phyloP scores from a whole-genome alignment of 2,113 vertebrate species.

The Pipa parva region DNA sequence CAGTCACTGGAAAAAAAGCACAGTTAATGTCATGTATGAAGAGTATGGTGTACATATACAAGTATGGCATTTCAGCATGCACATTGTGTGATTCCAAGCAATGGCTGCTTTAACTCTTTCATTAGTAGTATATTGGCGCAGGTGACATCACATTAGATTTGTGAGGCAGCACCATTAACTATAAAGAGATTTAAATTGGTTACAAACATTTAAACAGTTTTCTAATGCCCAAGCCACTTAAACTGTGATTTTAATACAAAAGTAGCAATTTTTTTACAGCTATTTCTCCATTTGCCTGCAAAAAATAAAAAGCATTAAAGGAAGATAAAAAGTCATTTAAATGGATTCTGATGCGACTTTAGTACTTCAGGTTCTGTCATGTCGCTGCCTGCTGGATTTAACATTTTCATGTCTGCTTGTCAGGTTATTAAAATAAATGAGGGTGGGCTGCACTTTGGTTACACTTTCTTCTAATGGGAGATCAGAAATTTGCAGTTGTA shows the following conservation, averaged over 20 bases:
- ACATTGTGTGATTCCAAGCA: too few relatives aligned
- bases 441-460: slow-evolving; percentile 73
- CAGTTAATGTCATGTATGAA: too few relatives aligned
- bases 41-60: too few relatives aligned
- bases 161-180: too few relatives aligned
- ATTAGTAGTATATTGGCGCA: too few relatives aligned
- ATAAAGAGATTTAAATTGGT: too few relatives aligned
- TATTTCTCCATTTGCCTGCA: slow-evolving; percentile 70
- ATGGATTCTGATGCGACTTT: slow-evolving; percentile 82
- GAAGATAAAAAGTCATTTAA: slow-evolving; percentile 74
- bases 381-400: slow-evolving; percentile 82
- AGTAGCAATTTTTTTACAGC: slow-evolving; percentile 79
- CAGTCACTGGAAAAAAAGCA: too few relatives aligned
- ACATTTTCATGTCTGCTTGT: slow-evolving; percentile 95
- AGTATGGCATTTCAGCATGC: too few relatives aligned
- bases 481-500: slow-evolving; percentile 77
- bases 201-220: too few relatives aligned
- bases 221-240: too few relatives aligned
- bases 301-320: slow-evolving; percentile 68
- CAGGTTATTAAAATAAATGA: slow-evolving; percentile 99
- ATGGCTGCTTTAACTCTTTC: too few relatives aligned
- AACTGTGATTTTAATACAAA: slow-evolving; percentile 61
- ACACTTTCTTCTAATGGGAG: slow-evolving; percentile 81
- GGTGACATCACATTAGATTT: too few relatives aligned
- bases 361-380: slow-evolving; percentile 90